Evolutionary conservation across 2,113 vertebrate species (phyloP), one percentile per base, ranked within the genome.

Genomic region (Opisthocomus hoazin): DNA sequence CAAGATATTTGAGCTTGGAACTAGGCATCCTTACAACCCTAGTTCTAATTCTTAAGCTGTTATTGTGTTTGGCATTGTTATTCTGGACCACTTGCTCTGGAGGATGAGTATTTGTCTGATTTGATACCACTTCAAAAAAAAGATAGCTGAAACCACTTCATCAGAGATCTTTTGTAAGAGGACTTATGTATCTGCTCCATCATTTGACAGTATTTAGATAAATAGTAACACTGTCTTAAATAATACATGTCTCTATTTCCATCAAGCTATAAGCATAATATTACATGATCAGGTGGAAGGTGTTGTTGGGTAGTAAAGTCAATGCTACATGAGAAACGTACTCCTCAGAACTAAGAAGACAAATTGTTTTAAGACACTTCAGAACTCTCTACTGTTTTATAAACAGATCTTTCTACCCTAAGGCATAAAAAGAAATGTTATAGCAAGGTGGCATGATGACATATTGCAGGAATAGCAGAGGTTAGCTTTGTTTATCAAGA

Each of bases 361-460:
- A 48, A 87, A 65, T 64, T 32, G 2, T 75, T 87, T 65, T 43
- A 80, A 84, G 43, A 54, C 18, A 80, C 4, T 78, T 81, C 27
- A 86, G 41, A 81, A 66, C 29, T 26, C 16, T 51, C 71, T 53
- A 19, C 3, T 57, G 8, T 53, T 81, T 84, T 75, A 39, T 60
- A 58, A 73, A 36, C 3, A 75, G 56, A 3, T n/a, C 13, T 45
- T 87, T 73, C 48, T 80, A 66, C 23, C 7, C 15, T 58, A 24
- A 4, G 6, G 7, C 4, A 3, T 63, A 45, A 84, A 88, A 93
- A 53, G 10, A 73, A 77, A 26, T 0, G 0, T 57, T 21, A 45
- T 43, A 75, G 20, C 13, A 69, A 7, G 4, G 11, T 85, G 34
- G 5, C 6, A 57, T 61, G 45, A 64, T 69, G 34, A 58, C 24